Conservation (phyloP, 2,797 vertebrate species). For the Anniella stebbinsi region DNA sequence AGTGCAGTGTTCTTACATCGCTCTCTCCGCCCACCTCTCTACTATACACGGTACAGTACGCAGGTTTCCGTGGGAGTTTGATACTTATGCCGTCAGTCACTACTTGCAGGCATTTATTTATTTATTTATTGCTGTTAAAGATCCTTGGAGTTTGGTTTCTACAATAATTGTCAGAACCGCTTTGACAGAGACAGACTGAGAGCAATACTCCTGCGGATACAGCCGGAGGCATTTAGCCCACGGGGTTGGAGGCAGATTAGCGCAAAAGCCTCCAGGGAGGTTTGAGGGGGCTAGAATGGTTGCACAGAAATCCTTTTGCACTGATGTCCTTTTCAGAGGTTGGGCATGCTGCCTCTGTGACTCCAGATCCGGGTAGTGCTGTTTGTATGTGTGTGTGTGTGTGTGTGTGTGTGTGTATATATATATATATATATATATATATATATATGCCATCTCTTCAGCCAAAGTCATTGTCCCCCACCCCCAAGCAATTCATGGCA, state of each 20-base stretch:
- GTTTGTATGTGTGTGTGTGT: no score
- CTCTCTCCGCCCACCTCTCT: slow-evolving; percentile 44
- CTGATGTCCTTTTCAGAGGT: accelerated
- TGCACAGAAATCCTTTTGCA: neutral
- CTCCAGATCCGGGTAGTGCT: accelerated
- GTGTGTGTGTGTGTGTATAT: no score
- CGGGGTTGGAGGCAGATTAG: accelerated
- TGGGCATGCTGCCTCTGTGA: neutral
- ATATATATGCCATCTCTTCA: no score
- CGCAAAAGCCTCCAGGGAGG: accelerated
- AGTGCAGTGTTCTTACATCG: slow-evolving; percentile 35
- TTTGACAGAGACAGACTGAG: neutral
- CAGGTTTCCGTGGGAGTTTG: slow-evolving; percentile 52
- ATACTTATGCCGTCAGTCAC: slow-evolving; percentile 62
- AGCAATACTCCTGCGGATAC: accelerated
- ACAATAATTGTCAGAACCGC: neutral
- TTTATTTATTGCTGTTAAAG: neutral
- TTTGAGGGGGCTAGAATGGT: neutral
- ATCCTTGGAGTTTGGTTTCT: slow-evolving; percentile 1
- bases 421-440: no score
- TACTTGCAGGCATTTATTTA: slow-evolving; percentile 23
- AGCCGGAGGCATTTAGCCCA: neutral
- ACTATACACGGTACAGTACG: slow-evolving; percentile 38
- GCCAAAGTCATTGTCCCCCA: no score
- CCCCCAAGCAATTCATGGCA: no score